Conservation (phyloP, 2,113 vertebrate genomes). For the Spea multiplicata region DNA sequence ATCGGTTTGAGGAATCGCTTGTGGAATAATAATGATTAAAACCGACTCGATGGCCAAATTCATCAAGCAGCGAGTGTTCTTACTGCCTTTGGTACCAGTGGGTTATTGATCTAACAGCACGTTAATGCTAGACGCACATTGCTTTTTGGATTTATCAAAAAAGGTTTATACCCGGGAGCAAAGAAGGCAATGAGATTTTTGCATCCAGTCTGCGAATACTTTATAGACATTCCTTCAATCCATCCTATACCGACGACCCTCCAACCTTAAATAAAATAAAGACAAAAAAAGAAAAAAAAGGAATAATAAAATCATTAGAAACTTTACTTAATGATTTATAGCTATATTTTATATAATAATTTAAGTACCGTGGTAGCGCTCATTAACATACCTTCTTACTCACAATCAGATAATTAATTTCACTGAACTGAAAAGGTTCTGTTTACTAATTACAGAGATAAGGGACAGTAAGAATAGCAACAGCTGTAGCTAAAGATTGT, state of each 20-base stretch:
- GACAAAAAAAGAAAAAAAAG: too few species aligned
- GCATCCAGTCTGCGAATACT: not conserved
- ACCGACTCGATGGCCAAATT: conserved; percentile 11
- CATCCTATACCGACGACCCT: not conserved
- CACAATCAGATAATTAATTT: too few species aligned
- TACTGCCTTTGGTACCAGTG: conserved; percentile 14
- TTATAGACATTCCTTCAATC: not conserved
- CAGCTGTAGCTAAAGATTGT: too few species aligned
- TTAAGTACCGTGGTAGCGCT: too few species aligned
- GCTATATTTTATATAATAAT: too few species aligned
- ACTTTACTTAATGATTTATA: too few species aligned
- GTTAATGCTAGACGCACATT: conserved; percentile 35
- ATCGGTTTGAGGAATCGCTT: conserved; percentile 11
- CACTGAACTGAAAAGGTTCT: too few species aligned
- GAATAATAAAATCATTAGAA: too few species aligned
- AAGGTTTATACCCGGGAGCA: not conserved
- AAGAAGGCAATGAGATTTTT: not conserved
- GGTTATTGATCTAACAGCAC: conserved; percentile 29
- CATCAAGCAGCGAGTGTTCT: conserved; percentile 17
- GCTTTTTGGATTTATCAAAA: conserved; percentile 28
- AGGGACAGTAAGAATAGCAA: too few species aligned
- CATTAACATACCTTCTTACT: too few species aligned
- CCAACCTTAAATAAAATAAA: not conserved
- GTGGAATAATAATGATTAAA: conserved; percentile 39
- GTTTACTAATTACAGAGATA: too few species aligned